Conservation (phyloP, 2,797 vertebrate species). For the Pelobates cultripes region DNA sequence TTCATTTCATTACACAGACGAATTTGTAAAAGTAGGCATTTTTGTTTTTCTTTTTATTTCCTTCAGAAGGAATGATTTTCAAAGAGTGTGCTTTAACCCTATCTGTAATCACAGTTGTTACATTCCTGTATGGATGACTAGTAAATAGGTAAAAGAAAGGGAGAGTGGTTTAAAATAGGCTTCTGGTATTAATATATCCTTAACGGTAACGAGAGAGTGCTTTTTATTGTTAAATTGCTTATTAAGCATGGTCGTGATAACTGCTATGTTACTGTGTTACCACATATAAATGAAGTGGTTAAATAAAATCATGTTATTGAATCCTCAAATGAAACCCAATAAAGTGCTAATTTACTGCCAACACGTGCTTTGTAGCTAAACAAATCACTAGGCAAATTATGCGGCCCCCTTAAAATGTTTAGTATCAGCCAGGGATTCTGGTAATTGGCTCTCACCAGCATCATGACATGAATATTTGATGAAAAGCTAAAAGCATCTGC, state of each 20-base stretch:
- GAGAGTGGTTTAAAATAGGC: no score
- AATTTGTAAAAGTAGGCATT: neutral
- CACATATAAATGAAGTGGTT: slow-evolving; percentile 25
- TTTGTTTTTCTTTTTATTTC: no score
- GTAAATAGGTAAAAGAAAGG: no score
- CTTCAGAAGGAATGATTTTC: no score
- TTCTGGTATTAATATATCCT: no score
- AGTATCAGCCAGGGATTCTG: slow-evolving; percentile 48
- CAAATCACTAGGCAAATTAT: slow-evolving; percentile 49
- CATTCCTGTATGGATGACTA: no score
- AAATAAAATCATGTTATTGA: slow-evolving; percentile 31
- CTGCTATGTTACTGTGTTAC: neutral
- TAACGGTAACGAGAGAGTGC: neutral
- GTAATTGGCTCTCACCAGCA: slow-evolving; percentile 50
- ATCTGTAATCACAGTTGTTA: no score
- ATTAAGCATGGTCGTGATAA: neutral
- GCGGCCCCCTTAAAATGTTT: slow-evolving; percentile 52
- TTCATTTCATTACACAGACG: neutral
- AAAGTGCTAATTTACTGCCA: slow-evolving; percentile 49
- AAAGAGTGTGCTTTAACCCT: no score
- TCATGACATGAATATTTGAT: slow-evolving; percentile 51
- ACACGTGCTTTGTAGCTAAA: slow-evolving; percentile 49
- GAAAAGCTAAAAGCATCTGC: slow-evolving; percentile 49
- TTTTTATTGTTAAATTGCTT: neutral
- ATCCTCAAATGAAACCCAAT: slow-evolving; percentile 47